Conservation (phyloP, 2,113 vertebrate species). For the Podarcis raffonei region DNA sequence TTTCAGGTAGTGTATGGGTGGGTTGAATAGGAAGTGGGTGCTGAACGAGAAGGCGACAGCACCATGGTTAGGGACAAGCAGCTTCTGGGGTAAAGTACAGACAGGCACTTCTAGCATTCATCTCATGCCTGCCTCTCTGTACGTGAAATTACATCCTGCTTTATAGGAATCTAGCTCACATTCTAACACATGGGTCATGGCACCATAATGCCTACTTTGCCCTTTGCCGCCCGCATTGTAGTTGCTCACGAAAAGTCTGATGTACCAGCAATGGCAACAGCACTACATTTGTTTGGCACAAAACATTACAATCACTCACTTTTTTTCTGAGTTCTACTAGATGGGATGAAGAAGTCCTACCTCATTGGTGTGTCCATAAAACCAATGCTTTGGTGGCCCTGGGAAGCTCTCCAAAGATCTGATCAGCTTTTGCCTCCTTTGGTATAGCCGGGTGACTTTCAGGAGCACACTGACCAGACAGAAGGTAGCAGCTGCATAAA, state of each 20-base stretch:
- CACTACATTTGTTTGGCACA: background rate
- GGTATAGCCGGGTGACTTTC: constrained; percentile 67
- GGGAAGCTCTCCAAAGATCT: constrained; percentile 75
- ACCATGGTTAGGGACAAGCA: background rate
- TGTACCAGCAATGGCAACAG: background rate
- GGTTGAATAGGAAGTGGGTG: no score
- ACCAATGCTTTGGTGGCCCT: constrained; percentile 80
- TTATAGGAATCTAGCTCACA: background rate
- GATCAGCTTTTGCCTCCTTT: constrained; percentile 66
- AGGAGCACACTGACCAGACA: constrained; percentile 67
- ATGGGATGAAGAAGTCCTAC: constrained; percentile 56
- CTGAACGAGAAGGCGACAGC: no score
- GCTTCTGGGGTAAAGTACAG: background rate
- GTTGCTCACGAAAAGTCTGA: background rate
- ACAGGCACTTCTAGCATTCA: background rate
- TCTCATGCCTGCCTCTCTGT: background rate
- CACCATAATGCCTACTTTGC: background rate
- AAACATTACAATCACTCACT: background rate
- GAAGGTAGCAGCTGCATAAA: constrained; percentile 66
- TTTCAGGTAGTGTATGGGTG: no score
- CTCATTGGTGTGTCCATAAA: constrained; percentile 79
- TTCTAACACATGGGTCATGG: background rate
- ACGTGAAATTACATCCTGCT: background rate
- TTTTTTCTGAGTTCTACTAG: background rate
- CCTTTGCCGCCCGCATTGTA: background rate